A percentile compares a stretch with the other conserved stretches of the same genome.
These are phyloP conservation scores for Athene noctua DNA, from an alignment of 2,113 vertebrate species.

Conservation along the genomic window DNA sequence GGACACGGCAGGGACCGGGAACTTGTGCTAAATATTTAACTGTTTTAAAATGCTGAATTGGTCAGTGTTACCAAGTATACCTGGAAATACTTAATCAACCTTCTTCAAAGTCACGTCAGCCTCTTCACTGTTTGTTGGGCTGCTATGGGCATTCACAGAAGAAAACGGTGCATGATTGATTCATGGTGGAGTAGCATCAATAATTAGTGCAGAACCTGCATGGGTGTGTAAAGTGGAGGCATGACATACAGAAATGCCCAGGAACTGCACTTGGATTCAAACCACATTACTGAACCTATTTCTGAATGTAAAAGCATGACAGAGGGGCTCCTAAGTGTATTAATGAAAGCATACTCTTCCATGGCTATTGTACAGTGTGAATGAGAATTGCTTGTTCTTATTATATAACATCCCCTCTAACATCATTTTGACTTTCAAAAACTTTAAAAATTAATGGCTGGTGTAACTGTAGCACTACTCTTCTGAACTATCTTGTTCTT, in stretches of 20 bases:
- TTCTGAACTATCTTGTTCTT: not conserved
- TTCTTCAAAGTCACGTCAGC: not conserved
- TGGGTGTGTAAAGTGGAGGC: not conserved
- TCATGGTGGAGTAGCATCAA: not conserved
- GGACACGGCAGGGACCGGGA: not conserved
- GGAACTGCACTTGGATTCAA: not conserved
- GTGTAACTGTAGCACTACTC: not conserved
- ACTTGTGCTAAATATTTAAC: not conserved
- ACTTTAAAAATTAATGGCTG: not conserved
- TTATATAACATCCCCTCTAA: not conserved
- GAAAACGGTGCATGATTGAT: not conserved
- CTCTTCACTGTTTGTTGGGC: not conserved
- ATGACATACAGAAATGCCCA: not conserved
- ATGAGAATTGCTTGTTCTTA: not conserved
- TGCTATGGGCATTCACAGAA: not conserved
- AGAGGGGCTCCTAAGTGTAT: not conserved
- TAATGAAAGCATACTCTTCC: not conserved
- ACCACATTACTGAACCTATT: not conserved
- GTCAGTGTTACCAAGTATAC: not conserved
- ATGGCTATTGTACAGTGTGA: not conserved
- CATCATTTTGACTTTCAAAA: not conserved
- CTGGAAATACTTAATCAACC: not conserved
- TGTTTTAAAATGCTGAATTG: not conserved
- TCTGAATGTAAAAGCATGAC: not conserved
- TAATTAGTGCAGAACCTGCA: not conserved